These are phyloP conservation scores for Triplophysa rosa DNA, from an alignment of 2,113 vertebrate genomes.

Conservation along the genomic window DNA sequence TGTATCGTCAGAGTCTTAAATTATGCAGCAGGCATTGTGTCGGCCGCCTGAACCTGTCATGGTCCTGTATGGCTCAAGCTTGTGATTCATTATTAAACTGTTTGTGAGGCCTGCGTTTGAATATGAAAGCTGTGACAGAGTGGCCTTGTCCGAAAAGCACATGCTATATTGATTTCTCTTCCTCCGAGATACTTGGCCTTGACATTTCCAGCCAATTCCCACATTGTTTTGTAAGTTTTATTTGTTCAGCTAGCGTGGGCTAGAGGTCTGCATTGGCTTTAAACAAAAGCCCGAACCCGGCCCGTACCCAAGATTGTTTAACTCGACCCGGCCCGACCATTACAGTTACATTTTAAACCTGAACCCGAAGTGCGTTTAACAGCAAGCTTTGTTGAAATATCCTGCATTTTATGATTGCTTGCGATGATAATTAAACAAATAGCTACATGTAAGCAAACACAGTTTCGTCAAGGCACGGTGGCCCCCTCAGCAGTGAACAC, in stretches of 20 bases:
- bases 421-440: too few relatives aligned
- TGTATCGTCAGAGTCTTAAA: constrained; percentile 47
- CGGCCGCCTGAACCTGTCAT: constrained; percentile 42
- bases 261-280: too few relatives aligned
- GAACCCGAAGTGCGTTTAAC: too few relatives aligned
- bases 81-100: constrained; percentile 59
- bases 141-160: constrained; percentile 54
- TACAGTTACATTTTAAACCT: too few relatives aligned
- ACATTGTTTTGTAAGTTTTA: constrained; percentile 46
- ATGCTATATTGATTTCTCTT: constrained; percentile 45
- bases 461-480: too few relatives aligned
- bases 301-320: too few relatives aligned
- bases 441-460: too few relatives aligned
- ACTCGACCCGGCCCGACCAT: too few relatives aligned
- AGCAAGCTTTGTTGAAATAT: too few relatives aligned
- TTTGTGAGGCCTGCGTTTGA: constrained; percentile 49
- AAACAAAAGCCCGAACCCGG: too few relatives aligned
- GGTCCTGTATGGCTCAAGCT: constrained; percentile 49
- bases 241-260: constrained; percentile 18
- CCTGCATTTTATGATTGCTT: too few relatives aligned
- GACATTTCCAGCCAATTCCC: constrained; percentile 44
- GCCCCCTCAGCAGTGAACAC: too few relatives aligned
- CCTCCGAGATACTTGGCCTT: constrained; percentile 47
- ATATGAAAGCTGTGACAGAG: constrained; percentile 53
- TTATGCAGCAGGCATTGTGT: constrained; percentile 52